Evolutionary conservation across 2,113 vertebrate genomes (phyloP).

Genomic region (Ginglymostoma cirratum): DNA sequence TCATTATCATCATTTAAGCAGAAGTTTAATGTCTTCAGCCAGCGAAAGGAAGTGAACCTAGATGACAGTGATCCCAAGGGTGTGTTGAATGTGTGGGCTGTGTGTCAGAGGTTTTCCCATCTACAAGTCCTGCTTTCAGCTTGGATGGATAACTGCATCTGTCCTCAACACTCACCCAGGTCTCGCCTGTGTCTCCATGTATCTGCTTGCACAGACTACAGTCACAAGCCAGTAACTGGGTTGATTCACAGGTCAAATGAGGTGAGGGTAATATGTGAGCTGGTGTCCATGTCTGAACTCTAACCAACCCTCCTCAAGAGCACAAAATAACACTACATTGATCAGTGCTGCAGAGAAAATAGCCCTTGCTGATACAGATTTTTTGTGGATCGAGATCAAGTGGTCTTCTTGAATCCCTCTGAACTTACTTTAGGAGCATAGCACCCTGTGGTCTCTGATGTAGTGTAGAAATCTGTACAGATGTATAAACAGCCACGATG

Average conservation of each 20-base stretch:
- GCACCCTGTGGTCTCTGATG: too few species aligned
- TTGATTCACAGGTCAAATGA: background rate
- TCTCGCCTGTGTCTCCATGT: background rate
- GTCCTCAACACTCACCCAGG: background rate
- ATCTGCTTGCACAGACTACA: background rate
- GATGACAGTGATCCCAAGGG: conserved; percentile 1
- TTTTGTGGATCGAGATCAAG: too few species aligned
- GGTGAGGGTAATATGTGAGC: background rate
- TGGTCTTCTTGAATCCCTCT: too few species aligned
- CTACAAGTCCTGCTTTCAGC: background rate
- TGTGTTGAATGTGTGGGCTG: background rate
- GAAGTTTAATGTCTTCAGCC: background rate
- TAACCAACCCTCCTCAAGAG: background rate
- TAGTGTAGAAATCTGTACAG: too few species aligned
- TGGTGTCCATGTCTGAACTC: background rate
- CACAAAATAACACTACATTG: background rate
- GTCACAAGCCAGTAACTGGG: background rate
- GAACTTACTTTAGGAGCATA: too few species aligned
- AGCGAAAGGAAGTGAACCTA: background rate
- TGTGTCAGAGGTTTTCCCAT: background rate
- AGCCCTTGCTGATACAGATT: too few species aligned
- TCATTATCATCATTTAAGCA: background rate
- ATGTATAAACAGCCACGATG: background rate
- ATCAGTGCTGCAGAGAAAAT: background rate
- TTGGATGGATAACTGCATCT: background rate